Percentiles rank a stretch among this genome's conserved stretches.
phyloP scores from a whole-genome alignment of 2,888 invertebrate species.

The Drosophila pseudotakahashii region DNA sequence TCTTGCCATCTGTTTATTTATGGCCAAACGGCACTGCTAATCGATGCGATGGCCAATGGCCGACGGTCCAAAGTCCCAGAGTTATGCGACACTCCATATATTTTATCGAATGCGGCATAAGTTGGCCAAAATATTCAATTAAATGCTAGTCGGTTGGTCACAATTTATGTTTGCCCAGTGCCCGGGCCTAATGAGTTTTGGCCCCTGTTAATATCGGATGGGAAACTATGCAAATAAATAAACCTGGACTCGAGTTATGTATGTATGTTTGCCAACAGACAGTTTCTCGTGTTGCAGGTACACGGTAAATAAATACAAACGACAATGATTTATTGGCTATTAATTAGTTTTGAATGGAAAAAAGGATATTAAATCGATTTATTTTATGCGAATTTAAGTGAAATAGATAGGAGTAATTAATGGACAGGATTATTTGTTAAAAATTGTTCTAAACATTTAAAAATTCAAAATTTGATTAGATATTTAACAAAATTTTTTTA shows the following conservation, averaged over 20 bases:
- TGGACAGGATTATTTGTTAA: not conserved
- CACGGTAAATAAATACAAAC: constrained; percentile 7
- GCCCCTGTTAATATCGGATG: constrained; percentile 23
- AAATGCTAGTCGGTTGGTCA: constrained; percentile 58
- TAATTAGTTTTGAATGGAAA: not conserved
- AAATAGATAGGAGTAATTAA: not conserved
- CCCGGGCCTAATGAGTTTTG: constrained; percentile 65
- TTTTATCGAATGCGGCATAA: constrained; percentile 66
- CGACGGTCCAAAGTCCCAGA: constrained; percentile 22
- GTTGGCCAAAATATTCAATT: constrained; percentile 73
- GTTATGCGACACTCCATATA: constrained; percentile 65
- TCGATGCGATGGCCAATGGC: constrained; percentile 44
- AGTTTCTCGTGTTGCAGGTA: not conserved
- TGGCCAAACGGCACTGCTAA: constrained; percentile 65
- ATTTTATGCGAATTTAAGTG: not conserved
- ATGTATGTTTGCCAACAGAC: not conserved
- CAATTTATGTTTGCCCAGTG: constrained; percentile 65
- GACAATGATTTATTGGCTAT: not conserved
- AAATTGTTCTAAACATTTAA: too few species aligned
- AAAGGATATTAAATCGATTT: not conserved
- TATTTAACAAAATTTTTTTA: too few species aligned
- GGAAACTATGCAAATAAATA: constrained; percentile 36
- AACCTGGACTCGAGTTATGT: not conserved
- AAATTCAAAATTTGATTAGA: too few species aligned
- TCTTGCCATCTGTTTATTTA: constrained; percentile 59